Evolutionary conservation across 2,113 vertebrate species (phyloP).

Genomic region (Solea solea): DNA sequence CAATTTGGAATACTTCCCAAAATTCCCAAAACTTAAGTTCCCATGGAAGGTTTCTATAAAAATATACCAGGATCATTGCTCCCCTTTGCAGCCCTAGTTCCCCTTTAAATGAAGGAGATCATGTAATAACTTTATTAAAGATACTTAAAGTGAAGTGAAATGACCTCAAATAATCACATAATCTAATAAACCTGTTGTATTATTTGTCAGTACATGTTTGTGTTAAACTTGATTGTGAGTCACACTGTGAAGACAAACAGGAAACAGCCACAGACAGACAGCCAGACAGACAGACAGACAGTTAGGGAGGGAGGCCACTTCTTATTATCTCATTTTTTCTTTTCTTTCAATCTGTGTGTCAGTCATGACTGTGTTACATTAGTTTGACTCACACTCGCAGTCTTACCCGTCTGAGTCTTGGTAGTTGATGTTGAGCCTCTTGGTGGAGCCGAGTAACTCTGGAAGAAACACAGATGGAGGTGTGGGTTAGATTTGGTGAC

Average conservation of each 20-base stretch:
- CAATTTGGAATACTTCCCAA: too few species aligned
- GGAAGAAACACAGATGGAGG: conserved; percentile 36
- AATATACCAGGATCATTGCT: too few species aligned
- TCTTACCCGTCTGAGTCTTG: conserved; percentile 84
- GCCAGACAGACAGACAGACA: too few species aligned
- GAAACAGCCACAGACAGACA: background rate
- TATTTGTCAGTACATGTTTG: conserved; percentile 15
- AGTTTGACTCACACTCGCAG: conserved; percentile 21
- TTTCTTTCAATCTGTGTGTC: conserved; percentile 27
- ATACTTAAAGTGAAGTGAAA: too few species aligned
- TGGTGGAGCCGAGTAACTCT: conserved; percentile 84
- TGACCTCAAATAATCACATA: too few species aligned
- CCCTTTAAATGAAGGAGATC: too few species aligned
- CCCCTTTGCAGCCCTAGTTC: too few species aligned
- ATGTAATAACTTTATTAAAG: background rate
- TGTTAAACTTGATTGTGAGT: conserved; percentile 40
- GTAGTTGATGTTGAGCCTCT: conserved; percentile 84
- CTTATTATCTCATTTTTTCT: background rate
- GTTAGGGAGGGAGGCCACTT: background rate
- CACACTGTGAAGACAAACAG: conserved; percentile 25
- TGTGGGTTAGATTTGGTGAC: background rate
- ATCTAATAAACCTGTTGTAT: background rate
- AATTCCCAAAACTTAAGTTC: too few species aligned
- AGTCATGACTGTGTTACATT: conserved; percentile 37
- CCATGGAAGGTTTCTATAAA: too few species aligned